phyloP scores from a whole-genome alignment of 64 coral and sea anemone species.

The Dendrophyllia cribrosa region DNA sequence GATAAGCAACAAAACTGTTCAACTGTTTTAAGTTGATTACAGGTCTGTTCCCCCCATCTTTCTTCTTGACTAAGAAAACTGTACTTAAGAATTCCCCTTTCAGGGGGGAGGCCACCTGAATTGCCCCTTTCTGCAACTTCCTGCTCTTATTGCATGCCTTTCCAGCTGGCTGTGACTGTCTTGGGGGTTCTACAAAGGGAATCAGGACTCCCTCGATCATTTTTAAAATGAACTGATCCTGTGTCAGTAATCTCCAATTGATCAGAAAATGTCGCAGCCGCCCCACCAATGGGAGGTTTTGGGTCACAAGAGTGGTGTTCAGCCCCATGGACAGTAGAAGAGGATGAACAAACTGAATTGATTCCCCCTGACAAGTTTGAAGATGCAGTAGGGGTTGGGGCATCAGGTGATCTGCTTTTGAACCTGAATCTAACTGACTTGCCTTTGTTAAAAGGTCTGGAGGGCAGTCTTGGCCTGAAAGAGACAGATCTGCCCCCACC shows the following conservation, averaged over 20 bases:
- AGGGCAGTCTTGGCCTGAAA: background rate
- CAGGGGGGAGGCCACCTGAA: slow-evolving; percentile 52
- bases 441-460: too few relatives aligned
- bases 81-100: slow-evolving; percentile 55
- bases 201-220: slow-evolving; percentile 21
- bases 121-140: slow-evolving; percentile 38
- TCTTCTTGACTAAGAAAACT: slow-evolving; percentile 61
- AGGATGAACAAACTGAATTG: background rate
- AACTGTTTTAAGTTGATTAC: slow-evolving; percentile 59
- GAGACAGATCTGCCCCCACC: background rate
- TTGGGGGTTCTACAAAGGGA: slow-evolving; percentile 5
- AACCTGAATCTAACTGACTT: too few relatives aligned
- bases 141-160: slow-evolving; percentile 28
- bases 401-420: too few relatives aligned
- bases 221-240: slow-evolving; percentile 62
- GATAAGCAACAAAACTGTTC: slow-evolving; percentile 46
- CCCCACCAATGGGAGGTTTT: background rate
- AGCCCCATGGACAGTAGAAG: background rate
- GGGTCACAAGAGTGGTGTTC: background rate
- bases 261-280: background rate
- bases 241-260: slow-evolving; percentile 43
- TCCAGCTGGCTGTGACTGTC: background rate
- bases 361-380: too few relatives aligned
- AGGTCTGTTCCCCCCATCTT: slow-evolving; percentile 60
- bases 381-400: too few relatives aligned